Conservation (phyloP, 2,113 vertebrate species). For the Saguinus imperator region DNA sequence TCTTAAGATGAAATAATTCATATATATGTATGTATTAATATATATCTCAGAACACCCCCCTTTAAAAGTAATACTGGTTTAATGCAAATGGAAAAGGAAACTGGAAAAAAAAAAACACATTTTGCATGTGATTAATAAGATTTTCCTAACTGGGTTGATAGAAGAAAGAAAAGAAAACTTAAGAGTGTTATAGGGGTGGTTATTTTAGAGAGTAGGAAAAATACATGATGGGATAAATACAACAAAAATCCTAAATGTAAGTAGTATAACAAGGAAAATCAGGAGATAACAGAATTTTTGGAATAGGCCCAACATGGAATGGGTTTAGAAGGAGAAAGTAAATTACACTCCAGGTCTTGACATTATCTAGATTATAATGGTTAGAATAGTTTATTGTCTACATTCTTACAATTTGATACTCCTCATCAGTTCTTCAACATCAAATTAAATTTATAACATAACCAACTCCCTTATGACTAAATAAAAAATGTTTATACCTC, state of each 20-base stretch:
- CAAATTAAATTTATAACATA: not conserved
- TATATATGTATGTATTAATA: not conserved
- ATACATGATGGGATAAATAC: not conserved
- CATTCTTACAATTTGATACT: not conserved
- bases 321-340: not conserved
- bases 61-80: not conserved
- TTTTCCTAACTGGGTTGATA: not conserved
- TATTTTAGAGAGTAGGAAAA: conserved; percentile 33
- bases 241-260: not conserved
- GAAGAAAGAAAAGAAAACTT: conserved; percentile 10
- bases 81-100: not conserved
- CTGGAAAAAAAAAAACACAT: not conserved
- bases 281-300: not conserved
- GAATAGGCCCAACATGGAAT: not conserved
- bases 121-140: not conserved
- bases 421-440: not conserved
- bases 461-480: not conserved
- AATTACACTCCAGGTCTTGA: not conserved
- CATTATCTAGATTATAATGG: not conserved
- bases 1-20: conserved; percentile 22
- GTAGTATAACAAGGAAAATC: not conserved
- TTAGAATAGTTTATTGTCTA: not conserved
- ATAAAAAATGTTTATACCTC: not conserved
- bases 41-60: not conserved
- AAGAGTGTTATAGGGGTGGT: not conserved